Evolutionary conservation across 2,888 invertebrate genomes (phyloP), one percentile per base, ranked within the genome.

Genomic region (Psylliodes chrysocephalus): DNA sequence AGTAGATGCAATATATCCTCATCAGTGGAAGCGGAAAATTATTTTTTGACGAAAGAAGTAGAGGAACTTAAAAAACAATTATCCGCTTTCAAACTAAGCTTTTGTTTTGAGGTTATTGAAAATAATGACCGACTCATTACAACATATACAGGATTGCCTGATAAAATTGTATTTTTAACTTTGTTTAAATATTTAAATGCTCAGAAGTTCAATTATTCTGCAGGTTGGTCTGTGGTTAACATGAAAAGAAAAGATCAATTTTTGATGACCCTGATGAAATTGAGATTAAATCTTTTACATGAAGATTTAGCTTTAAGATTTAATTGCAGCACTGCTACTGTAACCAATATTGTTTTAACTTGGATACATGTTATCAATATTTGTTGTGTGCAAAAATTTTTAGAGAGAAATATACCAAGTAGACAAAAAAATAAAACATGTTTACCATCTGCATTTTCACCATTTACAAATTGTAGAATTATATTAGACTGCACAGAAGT

Each of bases 221-320:
- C 18, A 19, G n/a, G 14, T 1, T 56, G 56, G 46, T 33, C 28
- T 18, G 56, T 56, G 17, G 19, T 5, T 1, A 56, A 30, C 6
- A 10, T 56, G 4, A n/a, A 30, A 8, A 56, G 33, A 46, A 46
- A 30, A n/a, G 56, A 56, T 35, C 35, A 56, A 22, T n/a, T 57
- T 10, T n/a, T 57, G 3, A 15, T 57, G 22, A 14, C 12, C 3
- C 40, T 47, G 12, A 57, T 57, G 25, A 57, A 57, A 49, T 18
- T 57, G 28, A 56, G 33, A 14, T 25, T 8, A 19, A 57, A 57
- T 22, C 25, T 46, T 47, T 12, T 19, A 2, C 17, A 56, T 14
- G 18, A 14, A 12, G 38, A 38, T 8, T 38, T 38, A 8, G 38
- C 12, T 5, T n/a, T 38, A 6, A 38, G 38, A 8, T 38, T 38